Base-by-base conservation (phyloP, 53 echinoderm and acorn worm species). In the Mesocentrotus franciscanus region DNA sequence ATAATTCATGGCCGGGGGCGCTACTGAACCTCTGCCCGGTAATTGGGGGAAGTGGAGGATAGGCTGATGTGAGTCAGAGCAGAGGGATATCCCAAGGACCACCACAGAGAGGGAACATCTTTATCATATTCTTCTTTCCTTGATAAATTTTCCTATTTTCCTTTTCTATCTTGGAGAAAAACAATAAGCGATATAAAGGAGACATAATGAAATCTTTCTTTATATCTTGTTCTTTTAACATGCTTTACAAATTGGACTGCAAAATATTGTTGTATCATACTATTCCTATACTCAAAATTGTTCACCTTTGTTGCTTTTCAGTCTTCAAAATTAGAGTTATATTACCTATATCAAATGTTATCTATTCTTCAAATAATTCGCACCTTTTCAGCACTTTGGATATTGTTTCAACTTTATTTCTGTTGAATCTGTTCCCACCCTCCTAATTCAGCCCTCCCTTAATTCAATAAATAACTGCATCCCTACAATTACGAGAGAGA, bases 1-100 rank as follows among this genome's bases (percentile, higher is more conserved):
- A 91, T 91, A 91, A 91, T 91, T 91, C 91, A 91, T 91, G 64
- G 91, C 91, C 91, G 91, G 64, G 91, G 91, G 91, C 91, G 9
- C 35, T 66, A 91, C 64, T 68, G 68, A 91, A 39, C 91, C 91
- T 62, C 91, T 56, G 91, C 91, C 68, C 30, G 18, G 91, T 91
- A 91, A 91, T 91, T 91, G 91, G 39, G 91, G 91, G 66, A 91
- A 91, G 91, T 39, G 35, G 33, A 68, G 91, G 61, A 62, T 91
- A 91, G 34, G 91, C 0, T 22, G 64, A 64, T 68, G 91, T 91
- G 91, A 91, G 91, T 91, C 91, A 91, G 34, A 64, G 91, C 16
- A 20, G 1, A 22, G 87, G 87, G 87, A 87, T n/a, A 29, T 87
- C 87, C 87, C 58, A 58, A 15, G 87, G 58, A 87, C 59, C 49